Percentiles rank a stretch among this genome's conserved stretches.
Evolutionary conservation across 2,888 invertebrate species (phyloP).

Genomic region (Bhutanitis thaidina): DNA sequence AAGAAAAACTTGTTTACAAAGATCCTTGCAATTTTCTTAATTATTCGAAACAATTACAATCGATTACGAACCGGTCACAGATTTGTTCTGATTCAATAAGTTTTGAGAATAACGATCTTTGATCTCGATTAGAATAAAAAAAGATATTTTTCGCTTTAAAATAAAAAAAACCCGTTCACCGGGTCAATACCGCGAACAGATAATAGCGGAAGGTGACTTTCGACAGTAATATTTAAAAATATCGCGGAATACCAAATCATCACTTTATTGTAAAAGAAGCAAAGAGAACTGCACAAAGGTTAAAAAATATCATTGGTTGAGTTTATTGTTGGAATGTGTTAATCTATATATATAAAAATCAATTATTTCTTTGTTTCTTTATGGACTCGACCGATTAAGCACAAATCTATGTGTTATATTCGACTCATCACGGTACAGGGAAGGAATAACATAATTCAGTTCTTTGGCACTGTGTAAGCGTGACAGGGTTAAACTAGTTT

Average conservation of each 20-base stretch:
- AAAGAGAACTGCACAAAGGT: too few relatives aligned
- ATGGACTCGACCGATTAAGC: too few relatives aligned
- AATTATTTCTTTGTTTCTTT: too few relatives aligned
- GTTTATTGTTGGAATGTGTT: too few relatives aligned
- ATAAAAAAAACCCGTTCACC: constrained; percentile 8
- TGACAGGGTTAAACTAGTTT: too few relatives aligned
- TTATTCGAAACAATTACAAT: not conserved
- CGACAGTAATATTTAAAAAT: not conserved
- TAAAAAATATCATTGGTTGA: too few relatives aligned
- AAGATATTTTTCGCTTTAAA: not conserved
- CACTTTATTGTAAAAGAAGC: too few relatives aligned
- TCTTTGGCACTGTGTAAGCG: too few relatives aligned
- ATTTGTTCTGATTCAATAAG: constrained; percentile 9
- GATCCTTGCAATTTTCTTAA: constrained; percentile 1
- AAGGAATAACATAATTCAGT: too few relatives aligned
- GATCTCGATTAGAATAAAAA: constrained; percentile 13
- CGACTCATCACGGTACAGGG: too few relatives aligned
- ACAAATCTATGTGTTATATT: too few relatives aligned
- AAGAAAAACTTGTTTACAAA: not conserved
- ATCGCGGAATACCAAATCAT: not conserved
- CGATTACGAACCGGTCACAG: constrained; percentile 11
- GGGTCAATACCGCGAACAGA: constrained; percentile 1
- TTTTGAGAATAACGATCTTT: constrained; percentile 9
- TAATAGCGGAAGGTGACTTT: constrained; percentile 16
- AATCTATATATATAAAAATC: too few relatives aligned